phyloP scores from a whole-genome alignment of 2,113 vertebrate genomes.

The Gnathonemus longibarbis region DNA sequence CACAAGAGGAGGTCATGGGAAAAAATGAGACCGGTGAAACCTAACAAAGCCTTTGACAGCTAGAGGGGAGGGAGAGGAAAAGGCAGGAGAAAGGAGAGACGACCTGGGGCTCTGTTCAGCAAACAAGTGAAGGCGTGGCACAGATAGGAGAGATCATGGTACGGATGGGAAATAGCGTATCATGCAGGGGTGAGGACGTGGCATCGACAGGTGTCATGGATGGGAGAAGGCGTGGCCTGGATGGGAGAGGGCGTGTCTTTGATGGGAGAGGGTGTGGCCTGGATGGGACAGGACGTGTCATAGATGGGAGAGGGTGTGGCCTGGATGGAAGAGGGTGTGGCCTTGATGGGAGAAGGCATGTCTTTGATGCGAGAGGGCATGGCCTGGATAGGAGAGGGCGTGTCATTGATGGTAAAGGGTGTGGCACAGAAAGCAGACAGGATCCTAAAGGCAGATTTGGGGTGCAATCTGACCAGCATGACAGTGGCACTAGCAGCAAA shows the following conservation, averaged over 20 bases:
- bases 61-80: neutral
- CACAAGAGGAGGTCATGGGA: constrained; percentile 36
- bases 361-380: no score
- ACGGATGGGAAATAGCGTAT: constrained; percentile 6
- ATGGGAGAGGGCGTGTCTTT: no score
- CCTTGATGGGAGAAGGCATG: neutral
- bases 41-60: constrained; percentile 31
- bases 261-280: neutral
- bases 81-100: neutral
- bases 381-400: neutral
- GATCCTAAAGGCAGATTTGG: neutral
- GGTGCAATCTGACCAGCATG: constrained; percentile 22
- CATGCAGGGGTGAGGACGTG: neutral
- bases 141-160: neutral
- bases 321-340: neutral
- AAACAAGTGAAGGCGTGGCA: neutral
- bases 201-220: neutral
- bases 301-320: neutral
- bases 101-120: neutral
- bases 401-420: no score
- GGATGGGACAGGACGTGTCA: neutral
- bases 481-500: neutral
- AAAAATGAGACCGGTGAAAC: constrained; percentile 37
- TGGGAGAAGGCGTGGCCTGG: neutral
- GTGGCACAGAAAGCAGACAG: neutral